Base-by-base conservation (phyloP, 2,113 vertebrate species). In the Planiliza haematocheilus region DNA sequence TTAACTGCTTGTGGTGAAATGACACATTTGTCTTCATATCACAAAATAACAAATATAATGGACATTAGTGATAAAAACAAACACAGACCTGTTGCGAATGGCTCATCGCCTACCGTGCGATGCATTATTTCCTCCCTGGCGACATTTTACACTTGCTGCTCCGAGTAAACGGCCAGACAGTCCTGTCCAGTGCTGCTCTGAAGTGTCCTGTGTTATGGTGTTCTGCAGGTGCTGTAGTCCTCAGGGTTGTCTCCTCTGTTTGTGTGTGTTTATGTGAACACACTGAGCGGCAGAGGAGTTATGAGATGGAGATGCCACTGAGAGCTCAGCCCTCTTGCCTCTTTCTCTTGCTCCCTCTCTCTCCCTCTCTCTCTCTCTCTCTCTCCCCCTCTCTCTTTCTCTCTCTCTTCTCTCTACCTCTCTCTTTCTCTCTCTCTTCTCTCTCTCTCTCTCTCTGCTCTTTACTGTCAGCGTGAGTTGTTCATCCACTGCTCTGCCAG, bases 401-500 rank as follows among this genome's bases (percentile, higher is more conserved):
- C 50, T 41, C 63, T 57, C 71, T 12, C 41, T 59, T 20, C 42
- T 39, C 70, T 57, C 63, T 46, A 46, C 48, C 59, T 71, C 48
- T 51, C 42, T 43, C 52, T 39, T 21, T 57, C 64, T 42, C 50
- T 41, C 63, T 57, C 71, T 12, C 41, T 59, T 20, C 42, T 39
- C 70, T 57, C 63, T 46, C 51, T 51, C 59, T 71, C 48, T 51
- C 58, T 39, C 56, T 64, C 53, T 71, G 30, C 68, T 74, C 63
- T 73, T 77, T 82, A 78, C 76, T 74, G 75, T 74, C 72, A 84
- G 52, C 20, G 51, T 73, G 80, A 90, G 77, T 69, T 67, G 85
- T 73, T 86, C 76, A 77, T 84, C 69, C 70, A 46, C 50, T 17
- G 70, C 70, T 78, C 10, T 66, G 60, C 53, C 77, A 76, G 74